phyloP scores from a whole-genome alignment of 2,888 invertebrate species.

The Latheticus oryzae region DNA sequence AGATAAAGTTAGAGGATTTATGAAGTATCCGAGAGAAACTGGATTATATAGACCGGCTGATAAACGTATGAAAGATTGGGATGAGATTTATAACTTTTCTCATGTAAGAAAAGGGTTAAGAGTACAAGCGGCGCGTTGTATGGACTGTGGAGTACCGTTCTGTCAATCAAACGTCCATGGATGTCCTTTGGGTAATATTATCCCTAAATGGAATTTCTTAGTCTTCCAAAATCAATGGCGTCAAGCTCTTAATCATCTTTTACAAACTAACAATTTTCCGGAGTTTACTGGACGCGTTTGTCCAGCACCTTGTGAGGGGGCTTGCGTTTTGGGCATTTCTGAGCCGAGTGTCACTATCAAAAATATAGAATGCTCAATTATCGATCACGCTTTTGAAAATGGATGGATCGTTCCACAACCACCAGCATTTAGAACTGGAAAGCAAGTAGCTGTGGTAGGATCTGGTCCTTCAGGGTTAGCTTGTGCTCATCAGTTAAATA shows the following conservation, averaged over 20 bases:
- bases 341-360: slow-evolving; percentile 98
- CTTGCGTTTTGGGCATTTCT: slow-evolving; percentile 94
- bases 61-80: slow-evolving; percentile 92
- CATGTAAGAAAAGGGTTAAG: slow-evolving; percentile 90
- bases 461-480: slow-evolving; percentile 95
- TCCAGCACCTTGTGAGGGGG: slow-evolving; percentile 98
- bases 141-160: slow-evolving; percentile 99
- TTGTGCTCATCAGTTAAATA: slow-evolving; percentile 96
- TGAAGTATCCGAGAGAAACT: slow-evolving; percentile 94
- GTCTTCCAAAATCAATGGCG: slow-evolving; percentile 95
- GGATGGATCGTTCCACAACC: slow-evolving; percentile 90
- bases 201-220: slow-evolving; percentile 99
- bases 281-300: slow-evolving; percentile 78
- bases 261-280: slow-evolving; percentile 99
- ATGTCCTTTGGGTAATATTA: slow-evolving; percentile 97
- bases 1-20: slow-evolving; percentile 89
- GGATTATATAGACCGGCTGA: slow-evolving; percentile 87
- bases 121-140: slow-evolving; percentile 94
- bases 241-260: slow-evolving; percentile 89
- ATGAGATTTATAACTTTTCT: slow-evolving; percentile 92
- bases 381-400: slow-evolving; percentile 96
- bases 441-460: slow-evolving; percentile 76
- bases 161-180: slow-evolving; percentile 93
- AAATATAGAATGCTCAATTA: slow-evolving; percentile 98
- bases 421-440: slow-evolving; percentile 57